Evolutionary conservation across 2,888 invertebrate species (phyloP).

Genomic region (Helicoverpa assulta): DNA sequence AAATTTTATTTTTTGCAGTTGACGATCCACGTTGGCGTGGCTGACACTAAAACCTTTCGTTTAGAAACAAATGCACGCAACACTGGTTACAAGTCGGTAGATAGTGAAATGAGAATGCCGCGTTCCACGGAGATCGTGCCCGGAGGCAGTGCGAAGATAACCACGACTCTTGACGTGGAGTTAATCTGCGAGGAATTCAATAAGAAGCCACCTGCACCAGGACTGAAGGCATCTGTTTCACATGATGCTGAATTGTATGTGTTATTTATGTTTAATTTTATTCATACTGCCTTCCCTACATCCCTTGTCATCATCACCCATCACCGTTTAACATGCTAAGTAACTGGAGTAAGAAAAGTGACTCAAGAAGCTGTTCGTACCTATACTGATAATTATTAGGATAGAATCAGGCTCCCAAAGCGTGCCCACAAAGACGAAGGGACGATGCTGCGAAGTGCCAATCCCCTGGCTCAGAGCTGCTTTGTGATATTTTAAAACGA

Average conservation of each 20-base stretch:
- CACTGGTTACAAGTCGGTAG: not conserved
- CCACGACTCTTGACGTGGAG: not conserved
- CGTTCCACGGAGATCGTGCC: not conserved
- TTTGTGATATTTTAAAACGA: too few relatives aligned
- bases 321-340: too few relatives aligned
- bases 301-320: too few relatives aligned
- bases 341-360: too few relatives aligned
- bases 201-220: not conserved
- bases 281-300: too few relatives aligned
- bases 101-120: not conserved
- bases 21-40: not conserved
- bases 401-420: too few relatives aligned
- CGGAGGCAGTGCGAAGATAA: not conserved
- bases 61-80: not conserved
- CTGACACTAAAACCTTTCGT: not conserved
- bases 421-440: too few relatives aligned
- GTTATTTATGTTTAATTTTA: too few relatives aligned
- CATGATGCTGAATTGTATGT: not conserved
- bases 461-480: too few relatives aligned
- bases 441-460: too few relatives aligned
- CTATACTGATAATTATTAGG: too few relatives aligned
- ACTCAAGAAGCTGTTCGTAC: too few relatives aligned
- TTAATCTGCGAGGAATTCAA: not conserved
- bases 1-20: not conserved
- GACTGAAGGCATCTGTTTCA: not conserved